Conservation (phyloP, 2,888 invertebrate species). For the Ophion ellenae region DNA sequence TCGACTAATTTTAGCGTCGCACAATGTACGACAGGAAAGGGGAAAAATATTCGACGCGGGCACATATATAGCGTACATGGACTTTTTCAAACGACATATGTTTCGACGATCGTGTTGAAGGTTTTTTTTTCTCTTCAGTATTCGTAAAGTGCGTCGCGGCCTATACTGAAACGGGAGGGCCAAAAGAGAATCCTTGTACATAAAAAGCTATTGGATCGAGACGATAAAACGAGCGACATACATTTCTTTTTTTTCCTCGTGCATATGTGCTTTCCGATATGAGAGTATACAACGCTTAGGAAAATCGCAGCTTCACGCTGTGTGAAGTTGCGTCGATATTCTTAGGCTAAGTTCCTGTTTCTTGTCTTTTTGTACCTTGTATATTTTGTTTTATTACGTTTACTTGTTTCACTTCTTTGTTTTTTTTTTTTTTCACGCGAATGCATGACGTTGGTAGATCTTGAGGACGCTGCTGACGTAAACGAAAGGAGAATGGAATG, state of each 20-base stretch:
- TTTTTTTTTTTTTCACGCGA: constrained; percentile 69
- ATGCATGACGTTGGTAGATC: constrained; percentile 64
- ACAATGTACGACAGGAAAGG: too few relatives aligned
- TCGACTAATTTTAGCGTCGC: too few relatives aligned
- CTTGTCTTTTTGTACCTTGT: constrained; percentile 46
- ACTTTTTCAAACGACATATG: too few relatives aligned
- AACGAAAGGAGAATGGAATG: constrained; percentile 21
- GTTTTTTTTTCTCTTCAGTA: too few relatives aligned
- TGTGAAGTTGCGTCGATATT: constrained; percentile 64
- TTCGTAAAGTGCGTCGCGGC: too few relatives aligned
- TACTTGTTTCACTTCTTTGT: constrained; percentile 70
- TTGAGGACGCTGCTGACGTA: constrained; percentile 66
- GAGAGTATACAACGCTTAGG: constrained; percentile 25
- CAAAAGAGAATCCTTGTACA: constrained; percentile 25
- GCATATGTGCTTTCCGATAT: background rate
- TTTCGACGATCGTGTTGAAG: too few relatives aligned
- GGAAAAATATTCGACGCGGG: too few relatives aligned
- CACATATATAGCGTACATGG: too few relatives aligned
- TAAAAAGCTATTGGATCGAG: background rate
- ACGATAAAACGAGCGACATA: background rate
- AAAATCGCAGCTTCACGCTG: constrained; percentile 50
- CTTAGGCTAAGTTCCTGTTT: constrained; percentile 29
- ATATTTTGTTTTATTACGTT: constrained; percentile 56
- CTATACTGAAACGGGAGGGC: too few relatives aligned
- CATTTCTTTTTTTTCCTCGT: background rate